These are phyloP conservation scores for Sebastes steindachneri DNA, from an alignment of 2,797 vertebrate genomes.

Conservation along the genomic window DNA sequence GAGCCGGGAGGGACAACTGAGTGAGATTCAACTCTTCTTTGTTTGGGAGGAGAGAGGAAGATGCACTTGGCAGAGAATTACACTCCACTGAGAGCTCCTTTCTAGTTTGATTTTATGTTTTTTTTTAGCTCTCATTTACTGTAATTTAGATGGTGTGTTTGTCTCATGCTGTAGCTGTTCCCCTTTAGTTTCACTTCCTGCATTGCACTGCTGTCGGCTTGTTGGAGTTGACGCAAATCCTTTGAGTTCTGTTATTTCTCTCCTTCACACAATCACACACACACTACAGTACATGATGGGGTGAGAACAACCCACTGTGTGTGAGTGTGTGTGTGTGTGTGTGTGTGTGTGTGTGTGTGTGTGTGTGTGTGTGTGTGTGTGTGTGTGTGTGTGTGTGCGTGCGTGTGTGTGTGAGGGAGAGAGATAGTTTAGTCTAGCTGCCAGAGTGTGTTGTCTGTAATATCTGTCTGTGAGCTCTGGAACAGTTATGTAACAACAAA, in stretches of 20 bases:
- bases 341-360: background rate
- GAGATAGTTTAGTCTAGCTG: slow-evolving; percentile 41
- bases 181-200: slow-evolving; percentile 8
- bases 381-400: background rate
- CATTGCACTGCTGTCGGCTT: background rate
- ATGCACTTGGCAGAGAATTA: background rate
- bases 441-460: slow-evolving; percentile 63
- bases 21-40: background rate
- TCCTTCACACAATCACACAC: background rate
- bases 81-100: background rate
- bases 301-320: slow-evolving; percentile 22
- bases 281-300: background rate
- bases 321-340: slow-evolving; percentile 5
- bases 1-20: no score
- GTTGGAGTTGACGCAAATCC: slow-evolving; percentile 51
- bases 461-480: slow-evolving; percentile 52
- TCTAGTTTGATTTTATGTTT: background rate
- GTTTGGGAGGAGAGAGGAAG: no score
- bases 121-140: background rate
- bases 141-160: background rate
- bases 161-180: background rate
- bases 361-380: slow-evolving; percentile 9
- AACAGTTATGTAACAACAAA: slow-evolving; percentile 68
- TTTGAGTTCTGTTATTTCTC: slow-evolving; percentile 36
- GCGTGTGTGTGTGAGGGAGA: no score